Base-by-base conservation (phyloP, 2,797 vertebrate species). In the Natrix natrix region DNA sequence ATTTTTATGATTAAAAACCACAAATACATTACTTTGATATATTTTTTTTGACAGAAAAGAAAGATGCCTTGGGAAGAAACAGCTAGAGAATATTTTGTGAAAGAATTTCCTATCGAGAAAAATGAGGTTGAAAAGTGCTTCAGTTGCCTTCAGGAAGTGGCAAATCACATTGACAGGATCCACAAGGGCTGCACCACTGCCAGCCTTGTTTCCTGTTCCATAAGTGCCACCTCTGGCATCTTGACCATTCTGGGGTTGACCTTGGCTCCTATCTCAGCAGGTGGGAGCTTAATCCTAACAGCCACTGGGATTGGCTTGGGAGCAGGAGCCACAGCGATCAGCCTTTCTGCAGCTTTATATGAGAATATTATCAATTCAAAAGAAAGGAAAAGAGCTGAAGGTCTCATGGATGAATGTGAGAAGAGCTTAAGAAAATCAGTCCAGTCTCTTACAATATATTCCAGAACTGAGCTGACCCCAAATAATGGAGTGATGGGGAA, bases 231-330 rank as follows among this genome's bases (percentile, higher is more conserved):
- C 32, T 96, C 95, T 0, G 88, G 89, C 0, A 2, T 83, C 5
- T 2, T 91, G 93, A 59, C 57, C 60, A 1, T 96, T 78, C 1
- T 96, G 66, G 96, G 96, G 0, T 86, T 96, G 4, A 91, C 16
- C 22, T 56, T 96, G 0, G 92, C 91, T 16, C 94, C 95, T 0
- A 20, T 17, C 1, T 95, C 94, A 0, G 83, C 57, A 1, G 95
- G 94, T 4, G 94, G 91, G 17, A 97, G 96, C 28, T 88, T 96
- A 55, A 0, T 90, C 8, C 69, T 97, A 37, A 90, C 89, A 0
- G 28, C 43, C 1, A 37, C 60, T 3, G 63, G 94, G 1, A 43
- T 56, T 3, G 57, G 69, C 8, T 37, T 96, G 52, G 93, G 87
- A 28, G 13, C 61, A 1, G 56, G 3, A 0, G 91, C 93, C 0